Conservation (phyloP, 1,140 invertebrate species). For the Lucilia sericata region DNA sequence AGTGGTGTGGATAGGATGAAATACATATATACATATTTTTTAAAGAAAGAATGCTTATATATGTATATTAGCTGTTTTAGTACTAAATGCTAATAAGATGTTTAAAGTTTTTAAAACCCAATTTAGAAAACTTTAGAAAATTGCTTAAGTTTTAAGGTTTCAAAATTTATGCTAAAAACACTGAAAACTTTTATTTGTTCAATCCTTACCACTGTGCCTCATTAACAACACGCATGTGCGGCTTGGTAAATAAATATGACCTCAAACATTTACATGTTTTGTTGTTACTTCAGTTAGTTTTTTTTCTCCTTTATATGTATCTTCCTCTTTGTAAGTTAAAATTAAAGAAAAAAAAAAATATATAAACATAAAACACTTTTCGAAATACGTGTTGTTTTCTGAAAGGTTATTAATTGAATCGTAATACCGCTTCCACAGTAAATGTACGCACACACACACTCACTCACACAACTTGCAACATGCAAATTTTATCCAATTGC, state of each 20-base stretch:
- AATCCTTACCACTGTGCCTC: no score
- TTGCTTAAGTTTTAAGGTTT: no score
- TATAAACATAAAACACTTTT: neutral
- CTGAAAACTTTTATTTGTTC: no score
- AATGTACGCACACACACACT: neutral
- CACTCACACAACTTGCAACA: conserved; percentile 40
- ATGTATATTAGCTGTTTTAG: no score
- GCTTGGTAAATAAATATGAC: neutral
- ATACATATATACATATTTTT: no score
- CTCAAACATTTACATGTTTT: conserved; percentile 21
- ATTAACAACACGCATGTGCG: conserved; percentile 11
- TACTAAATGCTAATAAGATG: no score
- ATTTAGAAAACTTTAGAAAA: no score
- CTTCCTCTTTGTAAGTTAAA: neutral
- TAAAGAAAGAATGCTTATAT: no score
- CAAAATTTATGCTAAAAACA: no score
- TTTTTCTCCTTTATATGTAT: neutral
- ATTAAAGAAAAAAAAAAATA: neutral
- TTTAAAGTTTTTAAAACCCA: no score
- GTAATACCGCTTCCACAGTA: conserved; percentile 37
- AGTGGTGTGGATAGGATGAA: no score
- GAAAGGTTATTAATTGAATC: conserved; percentile 47
- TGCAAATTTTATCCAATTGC: conserved; percentile 26
- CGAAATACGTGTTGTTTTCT: conserved; percentile 35
- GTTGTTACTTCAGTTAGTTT: neutral